phyloP scores from a whole-genome alignment of 2,113 vertebrate species.

The Fukomys damarensis region DNA sequence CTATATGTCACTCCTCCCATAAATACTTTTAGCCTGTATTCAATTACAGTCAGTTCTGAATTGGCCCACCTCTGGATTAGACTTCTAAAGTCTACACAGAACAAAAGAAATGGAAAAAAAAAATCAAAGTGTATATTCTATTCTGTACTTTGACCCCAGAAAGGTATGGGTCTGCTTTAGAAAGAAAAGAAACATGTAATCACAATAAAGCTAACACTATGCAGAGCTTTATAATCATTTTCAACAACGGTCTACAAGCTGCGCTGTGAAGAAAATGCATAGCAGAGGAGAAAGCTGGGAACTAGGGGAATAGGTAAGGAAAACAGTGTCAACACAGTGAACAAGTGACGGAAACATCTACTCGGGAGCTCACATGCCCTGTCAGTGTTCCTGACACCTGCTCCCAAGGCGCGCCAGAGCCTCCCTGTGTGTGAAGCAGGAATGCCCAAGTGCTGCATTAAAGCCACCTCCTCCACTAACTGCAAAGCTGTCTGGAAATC shows the following conservation, averaged over 20 bases:
- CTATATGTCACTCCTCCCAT: slow-evolving; percentile 83
- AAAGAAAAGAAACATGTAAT: slow-evolving; percentile 42
- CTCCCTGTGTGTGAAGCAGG: neutral
- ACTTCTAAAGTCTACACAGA: slow-evolving; percentile 72
- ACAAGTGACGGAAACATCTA: slow-evolving; percentile 45
- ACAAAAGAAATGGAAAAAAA: slow-evolving; percentile 80
- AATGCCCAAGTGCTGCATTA: slow-evolving; percentile 70
- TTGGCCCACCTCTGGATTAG: slow-evolving; percentile 71
- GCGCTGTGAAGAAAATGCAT: slow-evolving; percentile 83
- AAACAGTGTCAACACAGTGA: slow-evolving; percentile 74
- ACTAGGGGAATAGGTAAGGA: slow-evolving; percentile 25
- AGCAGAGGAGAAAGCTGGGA: slow-evolving; percentile 80
- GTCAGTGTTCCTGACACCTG: slow-evolving; percentile 35
- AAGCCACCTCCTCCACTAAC: slow-evolving; percentile 66
- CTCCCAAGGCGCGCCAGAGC: slow-evolving; percentile 64
- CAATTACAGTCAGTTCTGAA: slow-evolving; percentile 77
- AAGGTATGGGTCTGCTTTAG: slow-evolving; percentile 70
- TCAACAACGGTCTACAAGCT: slow-evolving; percentile 81
- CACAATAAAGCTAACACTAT: slow-evolving; percentile 78
- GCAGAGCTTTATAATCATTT: slow-evolving; percentile 79
- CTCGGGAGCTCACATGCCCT: slow-evolving; percentile 3
- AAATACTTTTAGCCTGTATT: slow-evolving; percentile 85
- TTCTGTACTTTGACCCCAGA: slow-evolving; percentile 84
- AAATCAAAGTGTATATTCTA: slow-evolving; percentile 77
- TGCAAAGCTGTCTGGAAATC: slow-evolving; percentile 64